Evolutionary conservation across 2,888 invertebrate species (phyloP).

Genomic region (Eremobia ochroleuca): DNA sequence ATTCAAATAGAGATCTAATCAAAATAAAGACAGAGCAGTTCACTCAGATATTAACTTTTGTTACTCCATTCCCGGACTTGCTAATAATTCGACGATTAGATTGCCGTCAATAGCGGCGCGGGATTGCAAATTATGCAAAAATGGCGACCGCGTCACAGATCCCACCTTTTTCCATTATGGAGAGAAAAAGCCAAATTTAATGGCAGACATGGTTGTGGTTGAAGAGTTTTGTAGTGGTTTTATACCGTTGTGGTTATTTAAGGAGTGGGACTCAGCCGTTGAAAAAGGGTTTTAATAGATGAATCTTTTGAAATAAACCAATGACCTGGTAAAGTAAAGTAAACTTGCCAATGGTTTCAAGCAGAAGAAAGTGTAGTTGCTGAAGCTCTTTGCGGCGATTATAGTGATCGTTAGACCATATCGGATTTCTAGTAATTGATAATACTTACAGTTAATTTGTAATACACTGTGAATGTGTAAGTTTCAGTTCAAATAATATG

Average conservation of each 20-base stretch:
- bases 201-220: constrained; percentile 14
- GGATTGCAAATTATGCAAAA: constrained; percentile 67
- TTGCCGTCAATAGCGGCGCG: constrained; percentile 52
- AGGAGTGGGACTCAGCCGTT: background rate
- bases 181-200: constrained; percentile 43
- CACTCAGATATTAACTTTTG: constrained; percentile 38
- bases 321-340: background rate
- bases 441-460: background rate
- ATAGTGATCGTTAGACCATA: background rate
- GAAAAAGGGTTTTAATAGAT: background rate
- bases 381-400: background rate
- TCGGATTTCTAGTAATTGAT: background rate
- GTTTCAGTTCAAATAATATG: constrained; percentile 1
- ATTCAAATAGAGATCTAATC: constrained; percentile 16
- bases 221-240: background rate
- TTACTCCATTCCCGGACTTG: constrained; percentile 46
- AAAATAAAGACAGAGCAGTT: constrained; percentile 13
- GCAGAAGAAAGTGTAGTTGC: background rate
- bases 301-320: background rate
- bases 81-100: constrained; percentile 59
- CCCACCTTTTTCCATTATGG: constrained; percentile 53
- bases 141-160: constrained; percentile 43
- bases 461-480: background rate
- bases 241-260: background rate
- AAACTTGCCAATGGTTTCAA: background rate